phyloP scores from a whole-genome alignment of 2,888 invertebrate species.

The Andrena hattorfiana region DNA sequence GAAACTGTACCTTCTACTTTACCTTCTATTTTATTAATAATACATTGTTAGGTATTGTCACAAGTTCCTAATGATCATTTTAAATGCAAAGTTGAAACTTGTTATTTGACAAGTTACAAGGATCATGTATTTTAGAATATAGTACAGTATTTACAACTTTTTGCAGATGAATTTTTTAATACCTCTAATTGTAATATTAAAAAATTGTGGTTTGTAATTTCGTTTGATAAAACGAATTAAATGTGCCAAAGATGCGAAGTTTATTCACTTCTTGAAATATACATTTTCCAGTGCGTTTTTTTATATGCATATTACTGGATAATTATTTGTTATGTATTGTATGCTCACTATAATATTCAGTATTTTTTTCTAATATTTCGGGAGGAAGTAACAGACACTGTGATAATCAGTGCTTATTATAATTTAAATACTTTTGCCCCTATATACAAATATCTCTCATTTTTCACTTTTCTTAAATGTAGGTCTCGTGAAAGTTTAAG shows the following conservation, averaged over 20 bases:
- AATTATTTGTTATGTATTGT: conserved; percentile 4
- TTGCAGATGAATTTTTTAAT: conserved; percentile 5
- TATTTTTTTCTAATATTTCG: conserved; percentile 23
- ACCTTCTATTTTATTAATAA: conserved; percentile 12
- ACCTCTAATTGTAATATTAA: conserved; percentile 9
- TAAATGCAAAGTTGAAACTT: conserved; percentile 9
- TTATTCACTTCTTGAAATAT: conserved; percentile 14
- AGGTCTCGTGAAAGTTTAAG: conserved; percentile 3
- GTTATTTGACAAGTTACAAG: conserved; percentile 13
- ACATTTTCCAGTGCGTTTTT: not conserved
- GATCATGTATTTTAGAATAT: conserved; percentile 17
- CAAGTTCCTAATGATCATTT: conserved; percentile 55
- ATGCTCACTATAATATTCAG: conserved; percentile 25
- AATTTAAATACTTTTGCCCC: conserved; percentile 40
- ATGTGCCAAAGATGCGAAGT: conserved; percentile 51
- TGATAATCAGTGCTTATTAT: conserved; percentile 60
- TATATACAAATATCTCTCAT: conserved; percentile 13
- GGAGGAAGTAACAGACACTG: conserved; percentile 58
- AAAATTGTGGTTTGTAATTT: not conserved
- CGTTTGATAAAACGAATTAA: conserved; percentile 8
- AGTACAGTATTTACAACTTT: not conserved
- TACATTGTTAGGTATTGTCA: conserved; percentile 23
- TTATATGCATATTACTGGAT: conserved; percentile 7
- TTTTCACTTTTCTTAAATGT: conserved; percentile 2
- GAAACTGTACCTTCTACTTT: conserved; percentile 22